Conservation (phyloP, 2,113 vertebrate genomes). For the Thalassarche chlororhynchos region DNA sequence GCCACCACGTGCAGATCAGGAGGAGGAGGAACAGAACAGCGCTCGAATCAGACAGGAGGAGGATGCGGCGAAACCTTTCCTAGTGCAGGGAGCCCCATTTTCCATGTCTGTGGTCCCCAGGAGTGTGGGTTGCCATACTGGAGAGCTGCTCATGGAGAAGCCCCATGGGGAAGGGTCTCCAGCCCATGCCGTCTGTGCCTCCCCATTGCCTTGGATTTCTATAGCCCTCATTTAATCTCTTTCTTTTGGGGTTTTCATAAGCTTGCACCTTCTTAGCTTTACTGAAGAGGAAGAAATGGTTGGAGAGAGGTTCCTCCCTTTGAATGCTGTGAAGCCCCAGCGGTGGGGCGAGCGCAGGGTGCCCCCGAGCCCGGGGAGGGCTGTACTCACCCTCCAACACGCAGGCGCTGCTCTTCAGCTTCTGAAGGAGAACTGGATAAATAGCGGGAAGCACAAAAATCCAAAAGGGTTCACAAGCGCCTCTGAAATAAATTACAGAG, state of each 20-base stretch:
- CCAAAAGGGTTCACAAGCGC: neutral
- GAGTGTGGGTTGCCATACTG: neutral
- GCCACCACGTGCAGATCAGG: neutral
- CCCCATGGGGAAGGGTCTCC: neutral
- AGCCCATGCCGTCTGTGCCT: fast-evolving
- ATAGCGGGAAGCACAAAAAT: neutral
- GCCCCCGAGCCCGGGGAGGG: neutral
- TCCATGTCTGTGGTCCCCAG: neutral
- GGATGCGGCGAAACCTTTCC: neutral
- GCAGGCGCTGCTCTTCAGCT: neutral
- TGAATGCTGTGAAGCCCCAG: neutral
- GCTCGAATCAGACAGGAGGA: neutral
- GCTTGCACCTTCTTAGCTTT: neutral
- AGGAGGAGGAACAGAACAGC: neutral
- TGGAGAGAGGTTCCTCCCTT: neutral
- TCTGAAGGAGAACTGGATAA: neutral
- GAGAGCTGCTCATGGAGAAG: neutral
- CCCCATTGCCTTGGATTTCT: neutral
- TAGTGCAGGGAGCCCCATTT: neutral
- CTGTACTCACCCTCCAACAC: neutral
- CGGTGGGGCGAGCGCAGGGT: fast-evolving
- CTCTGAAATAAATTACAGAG: neutral
- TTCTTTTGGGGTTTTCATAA: neutral
- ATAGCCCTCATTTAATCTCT: neutral
- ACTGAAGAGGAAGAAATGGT: neutral